Base-by-base conservation (phyloP, 2,888 invertebrate species). In the Limnephilus auricula region DNA sequence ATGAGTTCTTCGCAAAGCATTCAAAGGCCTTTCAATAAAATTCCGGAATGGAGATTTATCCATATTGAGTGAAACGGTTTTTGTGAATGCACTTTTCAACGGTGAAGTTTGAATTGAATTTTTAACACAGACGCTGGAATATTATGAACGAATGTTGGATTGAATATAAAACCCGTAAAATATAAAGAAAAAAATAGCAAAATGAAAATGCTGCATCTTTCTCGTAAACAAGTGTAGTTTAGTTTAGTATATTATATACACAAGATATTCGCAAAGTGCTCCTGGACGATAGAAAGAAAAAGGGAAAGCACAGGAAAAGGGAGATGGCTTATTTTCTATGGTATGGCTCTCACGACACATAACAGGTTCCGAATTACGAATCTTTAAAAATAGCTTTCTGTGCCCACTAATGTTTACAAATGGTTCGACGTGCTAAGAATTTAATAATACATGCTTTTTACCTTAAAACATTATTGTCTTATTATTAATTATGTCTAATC, bases 21-120 rank as follows among this genome's bases (percentile, higher is more conserved):
- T 34, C 82, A 82, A 82, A 82, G 5, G 82, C 82, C 82, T 34
- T 82, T 82, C 82, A 82, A 32, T 32, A 34, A 82, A 82, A 34
- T 34, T 12, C 25, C 32, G 18, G 82, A 82, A 82, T n/a, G 25
- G 82, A 82, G 82, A 82, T 34, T 85, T 85, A 30, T 40, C 85
- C 34, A 40, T 40, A 45, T 85, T 15, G n/a, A 40, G 85, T 85
- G 45, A 85, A 85, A 40, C 2, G 40, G 85, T n/a, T 85, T 85
- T 85, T 85, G 12, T 85, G 85, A 85, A 85, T 45, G 37, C 85
- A 40, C 13, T 30, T 15, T 40, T 40, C 13, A 85, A 85, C 25
- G 85, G n/a, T 37, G 40, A 85, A 45, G 84, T 85, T 85, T 40
- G 45, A 85, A 40, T 85, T 85, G 85, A 40, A 84, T 45, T 85